Conservation (phyloP, 2,888 invertebrate species). For the Blastobasis lacticolella region DNA sequence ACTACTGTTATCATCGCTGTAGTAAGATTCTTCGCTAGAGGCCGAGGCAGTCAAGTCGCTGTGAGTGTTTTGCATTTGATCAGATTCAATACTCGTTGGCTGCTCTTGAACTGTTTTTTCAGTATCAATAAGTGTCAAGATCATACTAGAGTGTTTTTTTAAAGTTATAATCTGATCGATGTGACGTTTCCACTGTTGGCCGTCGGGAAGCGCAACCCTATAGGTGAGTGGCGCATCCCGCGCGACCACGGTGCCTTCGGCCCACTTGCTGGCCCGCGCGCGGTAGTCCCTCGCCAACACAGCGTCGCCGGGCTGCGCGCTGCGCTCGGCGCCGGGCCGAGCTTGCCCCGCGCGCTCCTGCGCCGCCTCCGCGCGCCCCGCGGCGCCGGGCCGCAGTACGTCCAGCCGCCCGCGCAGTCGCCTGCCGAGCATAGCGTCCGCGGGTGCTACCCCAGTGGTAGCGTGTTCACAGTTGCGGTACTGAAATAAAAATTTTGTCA, state of each 20-base stretch:
- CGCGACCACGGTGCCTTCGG: background rate
- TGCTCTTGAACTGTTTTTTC: too few species aligned
- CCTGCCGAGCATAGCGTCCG: constrained; percentile 12
- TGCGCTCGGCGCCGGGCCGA: background rate
- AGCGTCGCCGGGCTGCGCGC: background rate
- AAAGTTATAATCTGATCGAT: constrained; percentile 1
- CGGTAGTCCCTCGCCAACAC: constrained; percentile 5
- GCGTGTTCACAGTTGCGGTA: constrained; percentile 15
- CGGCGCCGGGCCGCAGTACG: constrained; percentile 9
- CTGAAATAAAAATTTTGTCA: constrained; percentile 12
- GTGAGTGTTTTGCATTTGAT: too few species aligned
- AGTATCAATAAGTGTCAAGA: too few species aligned
- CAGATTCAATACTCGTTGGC: too few species aligned
- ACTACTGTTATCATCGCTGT: too few species aligned
- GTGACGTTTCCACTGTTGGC: background rate
- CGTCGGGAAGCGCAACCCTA: background rate
- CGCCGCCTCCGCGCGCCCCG: background rate
- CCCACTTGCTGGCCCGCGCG: background rate
- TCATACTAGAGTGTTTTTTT: background rate
- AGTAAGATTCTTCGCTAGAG: too few species aligned
- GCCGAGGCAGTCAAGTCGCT: too few species aligned
- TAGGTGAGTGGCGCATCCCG: constrained; percentile 5
- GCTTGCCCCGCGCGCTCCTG: background rate
- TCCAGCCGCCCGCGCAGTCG: constrained; percentile 15
- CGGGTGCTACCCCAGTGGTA: constrained; percentile 14